Evolutionary conservation across 1,140 invertebrate species (phyloP).

Genomic region (Cryptotermes secundus): DNA sequence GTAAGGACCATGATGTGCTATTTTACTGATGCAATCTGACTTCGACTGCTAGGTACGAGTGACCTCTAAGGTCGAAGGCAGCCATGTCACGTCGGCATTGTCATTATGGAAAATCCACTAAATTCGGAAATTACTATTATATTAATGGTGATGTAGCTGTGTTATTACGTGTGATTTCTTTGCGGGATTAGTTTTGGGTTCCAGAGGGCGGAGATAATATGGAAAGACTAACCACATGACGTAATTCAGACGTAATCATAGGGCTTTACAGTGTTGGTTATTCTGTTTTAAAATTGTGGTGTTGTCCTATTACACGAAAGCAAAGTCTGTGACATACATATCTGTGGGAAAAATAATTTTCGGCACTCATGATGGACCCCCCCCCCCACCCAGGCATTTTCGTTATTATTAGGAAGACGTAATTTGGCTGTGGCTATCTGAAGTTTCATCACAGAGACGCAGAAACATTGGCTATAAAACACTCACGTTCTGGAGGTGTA

Average conservation of each 20-base stretch:
- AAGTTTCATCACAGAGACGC: no score
- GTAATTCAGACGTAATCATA: not conserved
- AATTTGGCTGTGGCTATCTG: not conserved
- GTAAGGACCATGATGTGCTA: not conserved
- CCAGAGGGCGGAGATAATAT: not conserved
- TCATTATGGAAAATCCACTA: not conserved
- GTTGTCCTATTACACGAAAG: no score
- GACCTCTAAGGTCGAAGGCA: not conserved
- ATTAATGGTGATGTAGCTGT: not conserved
- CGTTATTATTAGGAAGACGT: not conserved
- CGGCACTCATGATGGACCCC: not conserved
- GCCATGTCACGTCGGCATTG: not conserved
- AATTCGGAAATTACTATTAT: constrained; percentile 8
- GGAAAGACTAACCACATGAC: not conserved
- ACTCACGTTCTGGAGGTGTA: no score
- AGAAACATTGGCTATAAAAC: no score
- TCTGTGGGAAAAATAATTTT: not conserved
- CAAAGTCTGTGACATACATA: not conserved
- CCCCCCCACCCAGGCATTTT: no score
- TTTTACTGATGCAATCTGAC: not conserved
- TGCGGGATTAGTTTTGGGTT: not conserved
- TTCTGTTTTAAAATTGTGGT: not conserved
- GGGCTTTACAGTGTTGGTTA: not conserved
- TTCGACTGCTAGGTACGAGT: not conserved
- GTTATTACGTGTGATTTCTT: not conserved